Evolutionary conservation across 2,113 vertebrate genomes (phyloP).

Genomic region (Columba livia): DNA sequence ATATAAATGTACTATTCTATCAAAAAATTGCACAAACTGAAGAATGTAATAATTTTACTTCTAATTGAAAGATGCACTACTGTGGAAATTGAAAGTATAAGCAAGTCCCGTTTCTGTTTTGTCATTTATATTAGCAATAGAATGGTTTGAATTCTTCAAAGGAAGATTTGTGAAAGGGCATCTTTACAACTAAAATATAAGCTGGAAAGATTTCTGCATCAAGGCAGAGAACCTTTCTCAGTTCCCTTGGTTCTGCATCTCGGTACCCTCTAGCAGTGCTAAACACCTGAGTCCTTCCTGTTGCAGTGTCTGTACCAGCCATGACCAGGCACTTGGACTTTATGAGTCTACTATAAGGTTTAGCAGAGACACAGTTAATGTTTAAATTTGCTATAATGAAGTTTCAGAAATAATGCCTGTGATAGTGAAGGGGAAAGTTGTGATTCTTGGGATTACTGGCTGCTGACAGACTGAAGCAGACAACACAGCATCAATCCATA

Average conservation of each 20-base stretch:
- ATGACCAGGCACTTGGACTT: fast-evolving
- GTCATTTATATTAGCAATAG: neutral
- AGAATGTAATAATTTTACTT: constrained; percentile 77
- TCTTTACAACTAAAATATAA: neutral
- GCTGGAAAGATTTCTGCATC: neutral
- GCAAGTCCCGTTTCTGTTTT: neutral
- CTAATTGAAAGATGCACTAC: constrained; percentile 74
- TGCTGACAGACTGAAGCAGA: neutral
- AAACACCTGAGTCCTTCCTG: neutral
- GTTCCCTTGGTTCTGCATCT: neutral
- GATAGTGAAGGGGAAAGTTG: neutral
- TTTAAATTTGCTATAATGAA: neutral
- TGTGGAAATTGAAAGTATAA: constrained; percentile 38
- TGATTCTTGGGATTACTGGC: neutral
- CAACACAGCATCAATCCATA: neutral
- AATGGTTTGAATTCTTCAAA: constrained; percentile 12
- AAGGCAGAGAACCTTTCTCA: neutral
- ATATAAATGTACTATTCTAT: constrained; percentile 82
- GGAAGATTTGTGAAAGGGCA: neutral
- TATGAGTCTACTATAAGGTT: neutral
- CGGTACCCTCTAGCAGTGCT: neutral
- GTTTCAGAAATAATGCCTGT: neutral
- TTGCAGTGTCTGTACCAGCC: neutral
- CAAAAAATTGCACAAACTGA: constrained; percentile 67
- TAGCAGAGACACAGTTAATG: neutral